Evolutionary conservation across 1,140 invertebrate species (phyloP), one percentile per base, ranked within the genome.

Genomic region (Caenorhabditis remanei): DNA sequence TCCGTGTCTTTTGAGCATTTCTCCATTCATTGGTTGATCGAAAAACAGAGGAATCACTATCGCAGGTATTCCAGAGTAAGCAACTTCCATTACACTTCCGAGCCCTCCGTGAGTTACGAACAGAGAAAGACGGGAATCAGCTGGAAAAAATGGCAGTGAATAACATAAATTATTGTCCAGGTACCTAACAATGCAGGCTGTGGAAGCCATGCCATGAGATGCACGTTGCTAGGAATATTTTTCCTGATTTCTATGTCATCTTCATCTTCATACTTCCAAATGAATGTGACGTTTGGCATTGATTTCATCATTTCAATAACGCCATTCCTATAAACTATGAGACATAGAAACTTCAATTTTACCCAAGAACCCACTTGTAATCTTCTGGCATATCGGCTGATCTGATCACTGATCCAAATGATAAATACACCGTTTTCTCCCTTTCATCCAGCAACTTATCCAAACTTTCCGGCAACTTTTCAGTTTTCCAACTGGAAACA

Each of bases 11-110:
- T 65, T 61, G 32, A 88, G 56, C 48, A 87, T 86, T 48, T 88
- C 55, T 21, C 84, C 67, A 71, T 91, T 91, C 40, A 84, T 55
- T 2, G 84, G 85, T 41, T 91, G 90, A 24, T 91, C 90, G 19
- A 71, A 88, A 83, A 89, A 90, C 11, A 91, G 84, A 21, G 90
- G 90, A 16, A 83, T 21, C 1, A 55, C 48, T 11, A 83, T 48
- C 2, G 79, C 79, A 7, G 79, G 79, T 7, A 41, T 55, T 55
- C 79, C 79, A 83, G 50, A 11, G 1, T 83, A 58, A 1, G 79
- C 79, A 8, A 83, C 79, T 83, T 83, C 79, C 24, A 55, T 83
- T 24, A 58, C n/a, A 83, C 50, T 56, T 41, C 79, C 79, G 19
- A 83, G 50, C 2, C 79, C 79, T n/a, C 79, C 79, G 43, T 83